Percentiles rank a stretch among this genome's conserved stretches.
Evolutionary conservation across 2,113 vertebrate genomes (phyloP).

Genomic region (Tragelaphus imberbis): DNA sequence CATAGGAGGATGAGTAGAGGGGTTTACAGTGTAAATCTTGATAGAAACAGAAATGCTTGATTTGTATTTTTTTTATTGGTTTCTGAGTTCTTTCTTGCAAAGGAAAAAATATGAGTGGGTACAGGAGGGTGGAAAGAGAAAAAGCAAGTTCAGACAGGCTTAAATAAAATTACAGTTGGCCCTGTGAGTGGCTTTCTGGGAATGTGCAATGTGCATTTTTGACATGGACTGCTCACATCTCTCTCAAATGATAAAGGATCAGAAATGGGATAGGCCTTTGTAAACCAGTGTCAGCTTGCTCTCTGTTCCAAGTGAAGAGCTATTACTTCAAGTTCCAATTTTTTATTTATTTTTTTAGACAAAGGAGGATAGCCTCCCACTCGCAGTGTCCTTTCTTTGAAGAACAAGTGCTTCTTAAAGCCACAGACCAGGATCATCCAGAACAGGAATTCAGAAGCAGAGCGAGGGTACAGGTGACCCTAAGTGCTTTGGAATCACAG

Average conservation of each 20-base stretch:
- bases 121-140: not conserved
- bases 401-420: not conserved
- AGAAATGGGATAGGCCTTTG: not conserved
- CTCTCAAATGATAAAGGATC: not conserved
- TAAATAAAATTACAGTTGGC: constrained; percentile 37
- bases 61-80: not conserved
- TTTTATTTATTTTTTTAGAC: not conserved
- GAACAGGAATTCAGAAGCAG: not conserved
- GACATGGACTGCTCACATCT: not conserved
- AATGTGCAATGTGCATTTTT: not conserved
- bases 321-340: not conserved
- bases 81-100: constrained; percentile 16
- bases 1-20: not conserved
- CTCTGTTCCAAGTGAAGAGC: not conserved
- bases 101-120: not conserved
- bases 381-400: not conserved
- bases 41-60: constrained; percentile 14
- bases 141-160: constrained; percentile 57
- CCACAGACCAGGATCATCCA: not conserved
- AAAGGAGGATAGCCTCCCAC: not conserved
- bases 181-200: not conserved
- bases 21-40: not conserved
- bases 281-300: not conserved
- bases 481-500: not conserved
- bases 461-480: not conserved